phyloP scores from a whole-genome alignment of 2,113 vertebrate species.

The Notothenia rossii region DNA sequence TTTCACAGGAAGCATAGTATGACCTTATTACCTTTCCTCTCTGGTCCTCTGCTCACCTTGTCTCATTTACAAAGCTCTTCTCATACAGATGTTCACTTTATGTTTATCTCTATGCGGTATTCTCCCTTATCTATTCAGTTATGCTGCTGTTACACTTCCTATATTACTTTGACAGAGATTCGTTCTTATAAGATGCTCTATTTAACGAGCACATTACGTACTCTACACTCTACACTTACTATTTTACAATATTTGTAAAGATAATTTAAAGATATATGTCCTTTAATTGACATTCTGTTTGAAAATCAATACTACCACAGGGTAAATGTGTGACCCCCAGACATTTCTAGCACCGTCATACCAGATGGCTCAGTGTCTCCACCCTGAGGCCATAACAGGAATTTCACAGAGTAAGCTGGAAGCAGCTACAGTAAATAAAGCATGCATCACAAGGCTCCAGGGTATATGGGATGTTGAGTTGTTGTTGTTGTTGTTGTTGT shows the following conservation, averaged over 20 bases:
- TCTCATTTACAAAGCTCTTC: slow-evolving; percentile 3
- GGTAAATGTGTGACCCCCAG: slow-evolving; percentile 1
- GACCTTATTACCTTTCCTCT: slow-evolving; percentile 50
- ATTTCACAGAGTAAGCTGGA: slow-evolving; percentile 1
- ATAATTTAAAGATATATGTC: neutral
- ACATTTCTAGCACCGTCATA: slow-evolving; percentile 52
- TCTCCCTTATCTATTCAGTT: neutral
- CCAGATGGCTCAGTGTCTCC: slow-evolving; percentile 36
- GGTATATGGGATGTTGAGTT: neutral
- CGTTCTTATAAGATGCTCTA: neutral
- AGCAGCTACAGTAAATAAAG: neutral
- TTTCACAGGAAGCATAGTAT: slow-evolving; percentile 22
- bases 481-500: neutral
- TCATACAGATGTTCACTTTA: slow-evolving; percentile 18
- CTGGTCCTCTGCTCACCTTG: slow-evolving; percentile 11
- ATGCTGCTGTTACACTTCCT: neutral
- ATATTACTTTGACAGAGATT: too few species aligned
- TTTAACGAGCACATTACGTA: neutral
- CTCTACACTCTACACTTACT: neutral
- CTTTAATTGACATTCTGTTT: neutral
- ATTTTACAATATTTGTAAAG: neutral
- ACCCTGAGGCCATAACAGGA: slow-evolving; percentile 35
- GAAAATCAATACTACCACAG: neutral
- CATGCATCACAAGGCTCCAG: neutral
- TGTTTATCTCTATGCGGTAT: neutral